These are phyloP conservation scores for Oreochromis spilurus DNA, from an alignment of 2,113 vertebrate species.

Conservation along the genomic window DNA sequence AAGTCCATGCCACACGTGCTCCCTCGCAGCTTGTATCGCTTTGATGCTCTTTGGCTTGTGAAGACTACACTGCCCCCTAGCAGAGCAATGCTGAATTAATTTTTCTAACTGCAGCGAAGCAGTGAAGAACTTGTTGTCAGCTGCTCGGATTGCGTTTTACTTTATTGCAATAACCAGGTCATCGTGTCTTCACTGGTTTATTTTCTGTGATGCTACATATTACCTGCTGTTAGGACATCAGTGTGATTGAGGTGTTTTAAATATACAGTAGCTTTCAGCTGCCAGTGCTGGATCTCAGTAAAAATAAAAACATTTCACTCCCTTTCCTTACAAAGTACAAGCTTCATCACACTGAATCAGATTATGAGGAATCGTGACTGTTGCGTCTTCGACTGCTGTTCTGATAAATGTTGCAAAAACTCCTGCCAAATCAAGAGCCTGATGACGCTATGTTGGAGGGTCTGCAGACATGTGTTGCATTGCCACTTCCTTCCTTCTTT, in stretches of 20 bases:
- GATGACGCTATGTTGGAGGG: background rate
- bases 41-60: background rate
- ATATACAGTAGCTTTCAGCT: background rate
- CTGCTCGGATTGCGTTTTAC: background rate
- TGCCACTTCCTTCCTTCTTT: background rate
- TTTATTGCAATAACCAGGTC: background rate
- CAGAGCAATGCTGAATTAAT: background rate
- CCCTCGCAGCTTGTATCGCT: background rate
- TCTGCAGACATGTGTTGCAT: background rate
- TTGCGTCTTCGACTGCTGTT: accelerated
- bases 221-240: background rate
- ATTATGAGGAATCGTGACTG: background rate
- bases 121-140: background rate
- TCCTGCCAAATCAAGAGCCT: background rate
- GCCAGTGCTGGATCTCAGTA: background rate
- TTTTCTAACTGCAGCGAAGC: background rate
- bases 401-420: background rate
- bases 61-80: background rate
- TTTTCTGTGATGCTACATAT: background rate
- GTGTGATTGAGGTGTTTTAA: background rate
- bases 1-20: background rate
- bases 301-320: background rate
- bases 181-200: background rate
- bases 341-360: background rate
- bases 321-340: background rate